Conservation (phyloP, 2,113 vertebrate species). For the Lates calcarifer region DNA sequence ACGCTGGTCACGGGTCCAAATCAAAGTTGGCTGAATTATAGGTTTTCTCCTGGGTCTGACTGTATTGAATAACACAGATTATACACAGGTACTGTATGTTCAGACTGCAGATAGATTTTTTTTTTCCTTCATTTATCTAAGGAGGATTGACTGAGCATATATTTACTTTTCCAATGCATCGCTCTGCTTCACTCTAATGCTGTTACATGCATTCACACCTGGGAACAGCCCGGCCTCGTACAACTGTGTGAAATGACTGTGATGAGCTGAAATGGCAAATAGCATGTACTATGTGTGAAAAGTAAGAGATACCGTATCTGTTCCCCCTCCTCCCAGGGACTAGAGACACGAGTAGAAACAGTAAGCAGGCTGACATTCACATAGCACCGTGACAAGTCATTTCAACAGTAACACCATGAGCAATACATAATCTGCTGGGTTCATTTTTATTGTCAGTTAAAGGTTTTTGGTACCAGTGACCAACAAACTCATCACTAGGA, state of each 20-base stretch:
- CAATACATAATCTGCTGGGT: too few relatives aligned
- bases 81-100: slow-evolving; percentile 17
- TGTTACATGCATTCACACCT: slow-evolving; percentile 5
- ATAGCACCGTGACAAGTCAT: too few relatives aligned
- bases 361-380: too few relatives aligned
- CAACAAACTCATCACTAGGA: too few relatives aligned
- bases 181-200: background rate
- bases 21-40: slow-evolving; percentile 35
- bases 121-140: slow-evolving; percentile 3
- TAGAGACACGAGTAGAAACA: too few relatives aligned
- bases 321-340: too few relatives aligned
- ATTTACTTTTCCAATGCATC: slow-evolving; percentile 1
- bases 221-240: slow-evolving; percentile 1
- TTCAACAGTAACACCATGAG: too few relatives aligned
- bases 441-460: too few relatives aligned
- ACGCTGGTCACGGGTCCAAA: slow-evolving; percentile 22
- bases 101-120: slow-evolving; percentile 12
- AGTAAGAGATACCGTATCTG: background rate
- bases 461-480: too few relatives aligned
- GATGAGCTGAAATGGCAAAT: slow-evolving; percentile 10
- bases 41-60: background rate
- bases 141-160: slow-evolving; percentile 12
- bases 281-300: background rate
- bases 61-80: background rate
- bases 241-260: background rate